Evolutionary conservation across 2,113 vertebrate species (phyloP).

Genomic region (Cynoglossus semilaevis): DNA sequence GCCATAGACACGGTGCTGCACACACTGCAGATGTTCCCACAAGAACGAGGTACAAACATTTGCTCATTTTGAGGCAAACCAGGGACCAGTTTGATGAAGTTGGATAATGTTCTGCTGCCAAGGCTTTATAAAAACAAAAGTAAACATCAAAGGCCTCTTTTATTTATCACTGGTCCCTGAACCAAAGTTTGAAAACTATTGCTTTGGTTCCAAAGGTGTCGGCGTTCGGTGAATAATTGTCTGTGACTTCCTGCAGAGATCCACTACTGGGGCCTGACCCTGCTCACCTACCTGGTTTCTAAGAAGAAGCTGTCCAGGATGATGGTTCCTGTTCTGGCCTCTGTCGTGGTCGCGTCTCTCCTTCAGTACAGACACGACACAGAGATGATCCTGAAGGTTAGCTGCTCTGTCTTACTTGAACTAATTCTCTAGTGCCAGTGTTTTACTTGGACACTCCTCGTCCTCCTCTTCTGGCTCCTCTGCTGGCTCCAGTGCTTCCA

Average conservation of each 20-base stretch:
- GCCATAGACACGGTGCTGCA: constrained; percentile 88
- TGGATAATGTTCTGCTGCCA: no score
- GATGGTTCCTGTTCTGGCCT: constrained; percentile 83
- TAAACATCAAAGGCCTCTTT: no score
- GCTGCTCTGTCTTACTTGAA: neutral
- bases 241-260: constrained; percentile 78
- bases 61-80: no score
- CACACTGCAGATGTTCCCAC: constrained; percentile 89
- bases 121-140: no score
- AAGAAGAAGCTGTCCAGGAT: constrained; percentile 84
- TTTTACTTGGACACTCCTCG: no score
- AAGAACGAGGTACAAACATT: constrained; percentile 78
- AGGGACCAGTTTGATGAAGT: no score
- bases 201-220: no score
- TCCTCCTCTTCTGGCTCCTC: neutral
- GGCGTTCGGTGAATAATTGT: no score
- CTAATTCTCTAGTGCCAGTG: no score
- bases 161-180: no score
- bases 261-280: constrained; percentile 86
- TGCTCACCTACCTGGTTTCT: constrained; percentile 81
- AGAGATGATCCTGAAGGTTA: constrained; percentile 84
- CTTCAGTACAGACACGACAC: constrained; percentile 77
- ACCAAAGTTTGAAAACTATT: no score
- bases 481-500: constrained; percentile 81
- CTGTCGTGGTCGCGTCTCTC: constrained; percentile 81